Conservation (phyloP, 2,113 vertebrate genomes). For the Phoenicopterus ruber region DNA sequence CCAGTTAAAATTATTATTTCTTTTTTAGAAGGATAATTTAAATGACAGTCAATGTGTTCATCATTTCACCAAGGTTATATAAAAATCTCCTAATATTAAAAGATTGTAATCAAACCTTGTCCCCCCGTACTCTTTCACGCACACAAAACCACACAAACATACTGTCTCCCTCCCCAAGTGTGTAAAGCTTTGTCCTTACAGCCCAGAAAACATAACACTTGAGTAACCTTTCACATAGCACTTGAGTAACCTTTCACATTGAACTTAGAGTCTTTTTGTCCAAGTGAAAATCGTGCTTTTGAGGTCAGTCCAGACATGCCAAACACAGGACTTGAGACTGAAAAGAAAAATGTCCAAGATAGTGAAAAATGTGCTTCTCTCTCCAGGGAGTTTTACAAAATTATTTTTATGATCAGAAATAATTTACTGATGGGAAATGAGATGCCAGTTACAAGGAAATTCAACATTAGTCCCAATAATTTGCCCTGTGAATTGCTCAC, state of each 20-base stretch:
- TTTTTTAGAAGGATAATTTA: background rate
- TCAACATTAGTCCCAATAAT: background rate
- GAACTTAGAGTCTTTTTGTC: background rate
- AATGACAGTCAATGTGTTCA: background rate
- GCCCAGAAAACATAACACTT: background rate
- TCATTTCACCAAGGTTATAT: background rate
- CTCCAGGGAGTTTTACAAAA: background rate
- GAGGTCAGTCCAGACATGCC: background rate
- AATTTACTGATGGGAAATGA: slow-evolving; percentile 16
- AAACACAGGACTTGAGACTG: background rate
- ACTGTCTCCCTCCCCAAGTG: background rate
- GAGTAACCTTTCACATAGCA: background rate
- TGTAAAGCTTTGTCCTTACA: background rate
- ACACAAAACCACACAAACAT: background rate
- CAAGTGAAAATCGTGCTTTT: background rate
- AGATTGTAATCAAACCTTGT: background rate
- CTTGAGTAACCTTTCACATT: background rate
- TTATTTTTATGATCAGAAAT: background rate
- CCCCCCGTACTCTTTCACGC: background rate
- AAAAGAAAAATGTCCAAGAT: background rate
- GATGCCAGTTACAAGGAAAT: background rate
- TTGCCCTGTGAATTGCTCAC: background rate
- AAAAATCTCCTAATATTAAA: background rate
- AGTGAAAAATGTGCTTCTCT: background rate
- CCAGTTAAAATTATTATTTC: background rate